A percentile compares a stretch with the other conserved stretches of the same genome.
These are phyloP conservation scores for Ectropis grisescens DNA, from an alignment of 1,140 invertebrate genomes.

Conservation along the genomic window DNA sequence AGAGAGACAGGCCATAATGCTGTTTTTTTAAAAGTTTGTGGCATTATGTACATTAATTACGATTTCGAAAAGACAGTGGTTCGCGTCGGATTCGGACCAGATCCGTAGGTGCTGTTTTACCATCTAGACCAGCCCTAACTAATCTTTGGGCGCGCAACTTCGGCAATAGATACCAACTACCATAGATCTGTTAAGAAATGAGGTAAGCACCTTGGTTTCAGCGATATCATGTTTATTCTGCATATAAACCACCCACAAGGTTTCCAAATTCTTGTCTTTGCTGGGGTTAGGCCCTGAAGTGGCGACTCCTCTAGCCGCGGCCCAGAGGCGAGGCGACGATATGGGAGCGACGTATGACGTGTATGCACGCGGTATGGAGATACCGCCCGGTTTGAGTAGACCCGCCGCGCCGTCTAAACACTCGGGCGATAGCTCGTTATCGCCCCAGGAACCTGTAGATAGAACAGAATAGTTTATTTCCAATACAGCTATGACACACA, in stretches of 20 bases:
- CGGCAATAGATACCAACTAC: too few species aligned
- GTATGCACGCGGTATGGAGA: conserved; percentile 93
- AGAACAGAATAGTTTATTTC: conserved; percentile 1
- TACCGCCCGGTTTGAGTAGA: conserved; percentile 89
- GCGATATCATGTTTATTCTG: conserved; percentile 92
- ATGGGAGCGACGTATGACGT: conserved; percentile 93
- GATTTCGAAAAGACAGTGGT: too few species aligned
- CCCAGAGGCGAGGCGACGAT: conserved; percentile 68
- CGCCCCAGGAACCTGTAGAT: conserved; percentile 92
- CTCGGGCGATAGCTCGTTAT: conserved; percentile 99
- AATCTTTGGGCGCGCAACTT: too few species aligned
- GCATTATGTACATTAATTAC: too few species aligned
- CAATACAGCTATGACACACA: too few species aligned
- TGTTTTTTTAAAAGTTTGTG: too few species aligned
- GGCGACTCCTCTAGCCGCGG: conserved; percentile 47
- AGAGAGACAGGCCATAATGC: too few species aligned
- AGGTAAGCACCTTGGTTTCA: conserved; percentile 77
- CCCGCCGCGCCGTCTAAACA: conserved; percentile 96
- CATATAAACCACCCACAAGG: conserved; percentile 92
- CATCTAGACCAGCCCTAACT: too few species aligned
- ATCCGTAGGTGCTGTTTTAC: too few species aligned
- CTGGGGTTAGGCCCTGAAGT: conserved; percentile 18
- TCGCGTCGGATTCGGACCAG: too few species aligned
- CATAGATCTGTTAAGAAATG: too few species aligned
- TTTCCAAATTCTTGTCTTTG: conserved; percentile 79